These are phyloP conservation scores for Myathropa florea DNA, from an alignment of 2,888 invertebrate genomes.

Conservation along the genomic window DNA sequence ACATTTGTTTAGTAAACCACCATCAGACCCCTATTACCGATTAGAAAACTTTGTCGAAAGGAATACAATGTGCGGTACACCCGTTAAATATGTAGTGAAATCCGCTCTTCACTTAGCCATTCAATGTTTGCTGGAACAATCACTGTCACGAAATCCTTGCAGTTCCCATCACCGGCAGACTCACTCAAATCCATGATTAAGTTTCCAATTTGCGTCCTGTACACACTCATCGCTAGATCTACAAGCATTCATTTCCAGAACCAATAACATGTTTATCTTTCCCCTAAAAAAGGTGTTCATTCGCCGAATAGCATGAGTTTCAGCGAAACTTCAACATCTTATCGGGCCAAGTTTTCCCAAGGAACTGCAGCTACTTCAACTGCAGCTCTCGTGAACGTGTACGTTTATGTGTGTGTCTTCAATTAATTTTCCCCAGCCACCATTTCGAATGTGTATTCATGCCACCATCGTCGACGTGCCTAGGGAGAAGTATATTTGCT, in stretches of 20 bases:
- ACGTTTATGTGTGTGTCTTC: background rate
- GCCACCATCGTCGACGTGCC: background rate
- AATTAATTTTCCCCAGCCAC: conserved; percentile 18
- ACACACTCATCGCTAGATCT: background rate
- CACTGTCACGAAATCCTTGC: background rate
- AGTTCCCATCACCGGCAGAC: too few relatives aligned
- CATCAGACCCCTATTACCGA: too few relatives aligned
- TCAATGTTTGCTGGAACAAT: too few relatives aligned
- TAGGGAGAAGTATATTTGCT: background rate
- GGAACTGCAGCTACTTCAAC: background rate
- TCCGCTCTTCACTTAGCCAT: too few relatives aligned
- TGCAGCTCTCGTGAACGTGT: background rate
- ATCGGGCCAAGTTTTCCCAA: background rate
- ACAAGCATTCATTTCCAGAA: background rate
- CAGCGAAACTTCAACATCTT: background rate
- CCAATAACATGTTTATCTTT: background rate
- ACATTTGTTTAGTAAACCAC: too few relatives aligned
- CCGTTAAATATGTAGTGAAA: too few relatives aligned
- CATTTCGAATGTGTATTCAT: background rate
- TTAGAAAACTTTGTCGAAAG: too few relatives aligned
- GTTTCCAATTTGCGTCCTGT: background rate
- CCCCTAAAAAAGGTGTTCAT: background rate
- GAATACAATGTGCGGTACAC: too few relatives aligned
- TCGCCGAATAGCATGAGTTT: background rate
- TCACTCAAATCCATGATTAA: background rate